Conservation (phyloP, 2,888 invertebrate species). For the Aquatica leii region DNA sequence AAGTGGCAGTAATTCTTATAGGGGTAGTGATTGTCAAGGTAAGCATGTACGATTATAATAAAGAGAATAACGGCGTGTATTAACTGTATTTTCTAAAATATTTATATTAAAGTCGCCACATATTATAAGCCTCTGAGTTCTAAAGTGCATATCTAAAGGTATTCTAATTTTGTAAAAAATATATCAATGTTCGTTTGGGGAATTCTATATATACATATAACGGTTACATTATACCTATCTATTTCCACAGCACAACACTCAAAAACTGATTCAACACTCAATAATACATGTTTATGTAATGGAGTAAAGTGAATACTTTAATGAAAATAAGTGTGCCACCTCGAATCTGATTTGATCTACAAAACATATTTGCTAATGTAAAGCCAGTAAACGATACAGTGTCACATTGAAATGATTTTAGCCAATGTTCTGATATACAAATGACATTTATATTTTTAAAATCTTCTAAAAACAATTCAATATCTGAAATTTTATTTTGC, state of each 20-base stretch:
- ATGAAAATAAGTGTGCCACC: background rate
- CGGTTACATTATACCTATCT: background rate
- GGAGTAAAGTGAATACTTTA: background rate
- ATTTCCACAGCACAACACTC: background rate
- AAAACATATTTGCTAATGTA: background rate
- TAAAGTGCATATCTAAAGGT: background rate
- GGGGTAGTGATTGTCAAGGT: background rate
- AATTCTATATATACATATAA: background rate
- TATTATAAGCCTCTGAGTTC: background rate
- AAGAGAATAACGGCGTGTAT: background rate
- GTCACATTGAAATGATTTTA: background rate
- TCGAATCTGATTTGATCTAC: background rate
- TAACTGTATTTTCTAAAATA: background rate
- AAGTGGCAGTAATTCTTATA: background rate
- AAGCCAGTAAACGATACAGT: background rate
- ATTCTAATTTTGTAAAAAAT: background rate
- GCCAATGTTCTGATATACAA: background rate
- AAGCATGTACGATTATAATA: background rate
- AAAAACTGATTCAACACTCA: background rate
- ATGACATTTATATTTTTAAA: too few species aligned
- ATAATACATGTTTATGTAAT: background rate
- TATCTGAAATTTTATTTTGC: background rate
- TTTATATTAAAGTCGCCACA: background rate
- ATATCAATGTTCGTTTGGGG: background rate
- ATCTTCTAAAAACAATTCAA: background rate